Conservation (phyloP, 2,888 invertebrate species). For the Caenorhabditis sp. region DNA sequence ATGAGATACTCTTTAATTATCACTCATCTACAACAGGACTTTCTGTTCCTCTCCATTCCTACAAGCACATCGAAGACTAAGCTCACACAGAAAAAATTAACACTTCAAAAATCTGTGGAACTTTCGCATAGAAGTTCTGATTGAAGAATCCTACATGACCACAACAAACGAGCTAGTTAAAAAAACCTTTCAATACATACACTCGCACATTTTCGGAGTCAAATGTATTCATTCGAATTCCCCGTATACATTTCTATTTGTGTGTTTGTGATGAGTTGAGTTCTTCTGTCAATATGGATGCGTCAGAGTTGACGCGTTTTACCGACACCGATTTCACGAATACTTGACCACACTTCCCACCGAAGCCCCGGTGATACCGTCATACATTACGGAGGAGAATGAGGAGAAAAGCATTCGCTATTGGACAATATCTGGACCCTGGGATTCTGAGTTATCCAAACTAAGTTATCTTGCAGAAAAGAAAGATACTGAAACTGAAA, state of each 20-base stretch:
- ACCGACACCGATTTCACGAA: slow-evolving; percentile 18
- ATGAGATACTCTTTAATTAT: slow-evolving; percentile 19
- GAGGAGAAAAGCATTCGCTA: neutral
- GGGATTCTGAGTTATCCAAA: too few relatives aligned
- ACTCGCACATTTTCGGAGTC: neutral
- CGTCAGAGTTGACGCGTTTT: slow-evolving; percentile 51
- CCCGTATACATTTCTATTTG: slow-evolving; percentile 43
- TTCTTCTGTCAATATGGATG: slow-evolving; percentile 60
- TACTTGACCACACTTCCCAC: slow-evolving; percentile 36
- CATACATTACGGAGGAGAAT: slow-evolving; percentile 34
- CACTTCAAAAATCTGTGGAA: too few relatives aligned
- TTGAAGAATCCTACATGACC: neutral
- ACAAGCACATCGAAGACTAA: neutral
- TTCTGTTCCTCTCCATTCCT: neutral
- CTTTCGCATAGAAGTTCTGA: too few relatives aligned
- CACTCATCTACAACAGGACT: neutral
- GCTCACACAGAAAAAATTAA: neutral
- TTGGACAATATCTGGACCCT: neutral
- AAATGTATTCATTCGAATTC: slow-evolving; percentile 7
- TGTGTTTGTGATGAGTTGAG: slow-evolving; percentile 62
- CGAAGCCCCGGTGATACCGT: slow-evolving; percentile 13
- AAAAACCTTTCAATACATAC: neutral
- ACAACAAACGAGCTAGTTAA: neutral
- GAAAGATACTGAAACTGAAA: too few relatives aligned
- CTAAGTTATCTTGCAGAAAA: too few relatives aligned